Evolutionary conservation across 2,888 invertebrate genomes (phyloP).

Genomic region (Tetramorium bicarinatum): DNA sequence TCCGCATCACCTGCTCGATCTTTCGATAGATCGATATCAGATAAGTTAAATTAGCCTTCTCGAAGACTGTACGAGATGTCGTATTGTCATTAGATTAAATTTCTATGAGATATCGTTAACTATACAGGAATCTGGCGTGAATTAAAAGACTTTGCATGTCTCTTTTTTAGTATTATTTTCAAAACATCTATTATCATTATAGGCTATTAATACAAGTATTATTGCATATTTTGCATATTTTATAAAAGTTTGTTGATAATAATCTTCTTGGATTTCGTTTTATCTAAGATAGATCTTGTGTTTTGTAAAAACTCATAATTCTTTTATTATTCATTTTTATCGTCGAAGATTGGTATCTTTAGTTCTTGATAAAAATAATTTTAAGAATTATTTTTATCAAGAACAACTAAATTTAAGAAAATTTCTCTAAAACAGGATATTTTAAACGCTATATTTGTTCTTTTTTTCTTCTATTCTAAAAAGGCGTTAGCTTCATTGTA

Average conservation of each 20-base stretch:
- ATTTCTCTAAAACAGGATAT: background rate
- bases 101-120: background rate
- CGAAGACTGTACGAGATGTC: background rate
- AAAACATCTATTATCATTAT: background rate
- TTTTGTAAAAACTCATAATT: background rate
- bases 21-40: background rate
- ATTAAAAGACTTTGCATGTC: background rate
- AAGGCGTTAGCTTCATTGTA: background rate
- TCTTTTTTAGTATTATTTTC: background rate
- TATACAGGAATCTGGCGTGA: background rate
- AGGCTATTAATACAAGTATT: background rate
- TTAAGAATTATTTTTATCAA: background rate
- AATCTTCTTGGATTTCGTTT: background rate
- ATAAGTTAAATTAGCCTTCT: background rate
- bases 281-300: background rate
- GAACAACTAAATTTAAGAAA: background rate
- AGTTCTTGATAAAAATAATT: background rate
- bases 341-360: background rate
- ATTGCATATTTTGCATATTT: background rate
- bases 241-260: background rate
- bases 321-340: background rate
- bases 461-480: background rate
- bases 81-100: conserved; percentile 8
- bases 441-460: background rate
- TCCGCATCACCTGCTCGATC: background rate